Base-by-base conservation (phyloP, 2,888 invertebrate genomes). In the Eupithecia tripunctaria region DNA sequence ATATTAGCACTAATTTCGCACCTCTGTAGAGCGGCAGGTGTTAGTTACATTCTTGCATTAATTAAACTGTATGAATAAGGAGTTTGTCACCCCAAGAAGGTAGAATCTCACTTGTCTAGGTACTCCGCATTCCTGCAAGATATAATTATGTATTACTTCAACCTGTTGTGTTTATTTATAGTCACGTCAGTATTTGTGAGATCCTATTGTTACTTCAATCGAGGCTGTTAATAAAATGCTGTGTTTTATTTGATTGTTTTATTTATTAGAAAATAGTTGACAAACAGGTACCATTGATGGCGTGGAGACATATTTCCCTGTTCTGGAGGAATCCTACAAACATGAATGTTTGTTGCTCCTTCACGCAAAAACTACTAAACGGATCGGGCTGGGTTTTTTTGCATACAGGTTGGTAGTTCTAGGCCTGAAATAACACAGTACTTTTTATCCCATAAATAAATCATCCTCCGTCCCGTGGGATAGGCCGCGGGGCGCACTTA, bases 181-280 rank as follows among this genome's bases (percentile, higher is more conserved):
- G 72, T 69, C 32, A 71, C 73, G 56, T 87, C 91, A 91, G 91
- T 91, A 91, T 91, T 91, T 82, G 80, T 82, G 87, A 88, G 88
- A 90, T 89, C 89, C 88, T 89, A 82, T 78, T 83, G 82, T 79
- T 76, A 80, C 78, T 81, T 82, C 80, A 84, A 87, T 83, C 81
- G 89, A 91, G 91, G 90, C 91, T 92, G 88, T 90, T 67, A 90
- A 91, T 91, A 89, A 64, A 91, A 89, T 81, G 79, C 82, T 88
- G 84, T 85, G 82, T 85, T 85, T 72, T 76, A 81, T 75, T 71
- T 71, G 38, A 73, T 67, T 76, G 76, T 85, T 82, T 82, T 59
- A 60, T 60, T 68, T 56, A 47, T 47, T n/a, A n/a, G n/a, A n/a
- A n/a, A n/a, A n/a, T n/a, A n/a, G 47, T 32, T n/a, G n/a, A 41